Conservation (phyloP, 2,888 invertebrate genomes). For the Synergus itoensis region DNA sequence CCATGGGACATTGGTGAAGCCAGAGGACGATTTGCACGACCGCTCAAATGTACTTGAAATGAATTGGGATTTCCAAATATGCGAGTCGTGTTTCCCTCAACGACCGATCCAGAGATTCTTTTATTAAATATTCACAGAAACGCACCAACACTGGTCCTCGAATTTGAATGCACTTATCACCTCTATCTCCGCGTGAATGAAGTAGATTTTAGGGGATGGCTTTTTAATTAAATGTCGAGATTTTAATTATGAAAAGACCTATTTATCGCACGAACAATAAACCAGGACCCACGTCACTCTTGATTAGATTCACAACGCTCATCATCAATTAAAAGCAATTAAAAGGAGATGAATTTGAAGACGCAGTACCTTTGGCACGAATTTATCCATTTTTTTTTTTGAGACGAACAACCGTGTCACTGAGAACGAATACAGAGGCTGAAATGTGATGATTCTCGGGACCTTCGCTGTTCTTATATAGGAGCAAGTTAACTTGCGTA, state of each 20-base stretch:
- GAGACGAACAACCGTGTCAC: constrained; percentile 40
- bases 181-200: neutral
- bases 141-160: neutral
- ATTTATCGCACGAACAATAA: neutral
- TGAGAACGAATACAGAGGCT: constrained; percentile 61
- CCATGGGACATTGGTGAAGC: neutral
- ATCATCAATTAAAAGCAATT: neutral
- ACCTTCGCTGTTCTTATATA: constrained; percentile 67
- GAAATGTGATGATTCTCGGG: constrained; percentile 66
- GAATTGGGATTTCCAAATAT: neutral
- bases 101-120: neutral
- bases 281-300: neutral
- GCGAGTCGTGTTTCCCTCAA: neutral
- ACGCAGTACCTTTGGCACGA: constrained; percentile 48
- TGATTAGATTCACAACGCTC: neutral
- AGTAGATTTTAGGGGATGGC: neutral
- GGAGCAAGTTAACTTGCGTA: constrained; percentile 50
- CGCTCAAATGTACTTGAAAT: neutral
- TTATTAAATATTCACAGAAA: constrained; percentile 8
- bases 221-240: neutral
- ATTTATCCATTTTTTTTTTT: constrained; percentile 43
- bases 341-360: neutral
- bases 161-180: constrained; percentile 14
- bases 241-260: neutral
- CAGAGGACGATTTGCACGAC: neutral